Conservation (phyloP, 2,888 invertebrate species). For the Trichopria drosophilae region DNA sequence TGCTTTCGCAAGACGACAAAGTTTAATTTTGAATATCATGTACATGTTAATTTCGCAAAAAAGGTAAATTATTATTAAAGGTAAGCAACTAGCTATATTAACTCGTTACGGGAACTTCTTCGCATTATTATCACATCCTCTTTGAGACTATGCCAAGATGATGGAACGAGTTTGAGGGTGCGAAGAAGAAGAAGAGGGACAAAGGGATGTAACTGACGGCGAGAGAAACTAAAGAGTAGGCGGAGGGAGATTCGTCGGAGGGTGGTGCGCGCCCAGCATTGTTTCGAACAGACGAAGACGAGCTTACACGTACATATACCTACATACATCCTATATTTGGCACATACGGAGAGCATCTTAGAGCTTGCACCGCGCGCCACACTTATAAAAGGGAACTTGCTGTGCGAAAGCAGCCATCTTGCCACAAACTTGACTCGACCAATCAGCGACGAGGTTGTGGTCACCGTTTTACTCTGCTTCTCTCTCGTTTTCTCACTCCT, state of each 20-base stretch:
- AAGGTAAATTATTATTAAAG: too few species aligned
- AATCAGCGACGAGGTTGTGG: slow-evolving; percentile 59
- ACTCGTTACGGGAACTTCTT: slow-evolving; percentile 48
- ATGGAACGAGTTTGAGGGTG: slow-evolving; percentile 40
- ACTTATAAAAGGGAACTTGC: too few species aligned
- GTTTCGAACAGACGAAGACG: slow-evolving; percentile 50
- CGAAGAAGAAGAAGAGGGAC: slow-evolving; percentile 33
- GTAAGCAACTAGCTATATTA: too few species aligned
- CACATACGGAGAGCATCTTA: slow-evolving; percentile 52
- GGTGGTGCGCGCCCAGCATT: slow-evolving; percentile 49
- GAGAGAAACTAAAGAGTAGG: slow-evolving; percentile 33
- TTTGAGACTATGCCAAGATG: slow-evolving; percentile 47
- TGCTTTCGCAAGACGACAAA: too few species aligned
- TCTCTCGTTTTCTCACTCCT: slow-evolving; percentile 35
- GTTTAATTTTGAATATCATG: too few species aligned
- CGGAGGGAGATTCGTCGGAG: slow-evolving; percentile 32
- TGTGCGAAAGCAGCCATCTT: slow-evolving; percentile 56
- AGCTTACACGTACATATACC: slow-evolving; percentile 41
- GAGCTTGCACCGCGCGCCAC: too few species aligned
- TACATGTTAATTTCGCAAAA: too few species aligned
- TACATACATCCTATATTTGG: slow-evolving; percentile 53
- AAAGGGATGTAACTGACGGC: slow-evolving; percentile 39
- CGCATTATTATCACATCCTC: slow-evolving; percentile 53
- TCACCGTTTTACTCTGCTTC: slow-evolving; percentile 54
- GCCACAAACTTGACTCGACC: slow-evolving; percentile 60